Conservation (phyloP, 2,113 vertebrate species). For the Cochlearius cochlearius region DNA sequence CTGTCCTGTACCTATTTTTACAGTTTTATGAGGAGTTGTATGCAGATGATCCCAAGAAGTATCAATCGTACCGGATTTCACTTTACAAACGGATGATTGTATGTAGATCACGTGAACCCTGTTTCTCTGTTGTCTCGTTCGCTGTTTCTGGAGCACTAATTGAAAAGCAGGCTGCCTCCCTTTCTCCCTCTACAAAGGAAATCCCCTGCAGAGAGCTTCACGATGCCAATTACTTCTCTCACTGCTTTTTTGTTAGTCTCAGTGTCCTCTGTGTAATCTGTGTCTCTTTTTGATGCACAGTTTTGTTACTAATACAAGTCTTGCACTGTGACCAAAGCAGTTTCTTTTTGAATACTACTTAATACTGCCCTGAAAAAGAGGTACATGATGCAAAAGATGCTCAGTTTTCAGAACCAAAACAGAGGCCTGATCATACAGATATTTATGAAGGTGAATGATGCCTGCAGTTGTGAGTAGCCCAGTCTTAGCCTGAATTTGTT, state of each 20-base stretch:
- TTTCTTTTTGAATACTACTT: not conserved
- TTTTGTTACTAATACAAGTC: constrained; percentile 68
- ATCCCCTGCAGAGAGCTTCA: constrained; percentile 55
- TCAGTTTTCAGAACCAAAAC: not conserved
- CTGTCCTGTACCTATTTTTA: constrained; percentile 80
- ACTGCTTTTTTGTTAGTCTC: constrained; percentile 62
- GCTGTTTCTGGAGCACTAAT: constrained; percentile 76
- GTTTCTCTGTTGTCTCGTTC: constrained; percentile 44
- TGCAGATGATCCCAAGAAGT: constrained; percentile 91
- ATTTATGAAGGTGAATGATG: not conserved
- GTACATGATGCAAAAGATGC: not conserved
- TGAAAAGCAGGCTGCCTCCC: constrained; percentile 64
- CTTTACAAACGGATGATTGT: constrained; percentile 97
- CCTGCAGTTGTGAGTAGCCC: not conserved
- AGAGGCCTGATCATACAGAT: not conserved
- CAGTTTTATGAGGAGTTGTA: constrained; percentile 95
- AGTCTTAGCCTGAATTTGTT: not conserved
- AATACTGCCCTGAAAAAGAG: not conserved
- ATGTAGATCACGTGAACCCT: constrained; percentile 80
- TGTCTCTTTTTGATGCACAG: constrained; percentile 32
- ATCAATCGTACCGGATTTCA: constrained; percentile 89
- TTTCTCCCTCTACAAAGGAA: constrained; percentile 43
- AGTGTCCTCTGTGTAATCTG: constrained; percentile 46
- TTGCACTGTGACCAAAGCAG: constrained; percentile 69
- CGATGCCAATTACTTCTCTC: constrained; percentile 58